Evolutionary conservation across 2,888 invertebrate species (phyloP).

Genomic region (Hofmannophila pseudospretella): DNA sequence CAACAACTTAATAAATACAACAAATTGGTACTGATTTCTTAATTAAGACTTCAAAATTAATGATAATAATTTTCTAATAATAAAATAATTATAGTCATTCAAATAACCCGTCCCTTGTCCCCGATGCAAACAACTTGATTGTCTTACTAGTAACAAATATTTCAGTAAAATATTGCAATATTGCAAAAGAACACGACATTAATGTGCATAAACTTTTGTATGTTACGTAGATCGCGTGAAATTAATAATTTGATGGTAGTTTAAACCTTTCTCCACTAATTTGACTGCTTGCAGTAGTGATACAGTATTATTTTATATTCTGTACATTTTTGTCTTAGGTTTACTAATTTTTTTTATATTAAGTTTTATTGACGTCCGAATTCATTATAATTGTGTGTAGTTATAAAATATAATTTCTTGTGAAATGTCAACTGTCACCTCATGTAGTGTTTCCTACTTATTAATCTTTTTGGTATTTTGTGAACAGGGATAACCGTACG

Average conservation of each 20-base stretch:
- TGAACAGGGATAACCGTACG: constrained; percentile 9
- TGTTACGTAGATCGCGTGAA: no score
- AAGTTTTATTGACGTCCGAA: constrained; percentile 50
- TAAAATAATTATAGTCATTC: background rate
- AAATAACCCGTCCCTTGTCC: background rate
- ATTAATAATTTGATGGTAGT: background rate
- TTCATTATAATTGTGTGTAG: constrained; percentile 21
- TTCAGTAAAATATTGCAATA: no score
- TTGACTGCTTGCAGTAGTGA: constrained; percentile 64
- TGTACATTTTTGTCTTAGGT: constrained; percentile 68
- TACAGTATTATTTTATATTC: constrained; percentile 74
- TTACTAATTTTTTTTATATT: constrained; percentile 49
- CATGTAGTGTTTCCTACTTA: constrained; percentile 8
- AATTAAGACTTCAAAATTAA: no score
- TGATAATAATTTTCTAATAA: no score
- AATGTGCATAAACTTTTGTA: no score
- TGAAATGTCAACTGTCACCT: constrained; percentile 1
- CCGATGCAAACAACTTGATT: no score
- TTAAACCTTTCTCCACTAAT: constrained; percentile 36
- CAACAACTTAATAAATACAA: no score
- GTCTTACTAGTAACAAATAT: no score
- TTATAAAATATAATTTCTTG: constrained; percentile 7
- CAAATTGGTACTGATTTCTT: no score
- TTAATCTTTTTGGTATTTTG: constrained; percentile 2
- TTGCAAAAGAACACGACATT: no score